A percentile compares a stretch with the other conserved stretches of the same genome.
phyloP scores from a whole-genome alignment of 2,888 invertebrate species.

The Chromoteleia sp. region DNA sequence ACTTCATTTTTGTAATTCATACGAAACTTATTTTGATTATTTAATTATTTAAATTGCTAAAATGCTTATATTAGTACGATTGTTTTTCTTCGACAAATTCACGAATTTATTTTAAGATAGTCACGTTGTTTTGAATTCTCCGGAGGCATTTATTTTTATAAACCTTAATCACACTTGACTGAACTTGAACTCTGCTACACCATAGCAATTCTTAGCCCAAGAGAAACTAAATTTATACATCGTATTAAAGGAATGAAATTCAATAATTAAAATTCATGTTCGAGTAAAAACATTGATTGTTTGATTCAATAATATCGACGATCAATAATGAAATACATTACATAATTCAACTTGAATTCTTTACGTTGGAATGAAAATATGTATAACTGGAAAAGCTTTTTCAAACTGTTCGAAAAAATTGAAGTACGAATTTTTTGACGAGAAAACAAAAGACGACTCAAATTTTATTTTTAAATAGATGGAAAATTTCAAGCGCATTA shows the following conservation, averaged over 20 bases:
- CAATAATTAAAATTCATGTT: conserved; percentile 28
- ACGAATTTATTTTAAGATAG: conserved; percentile 41
- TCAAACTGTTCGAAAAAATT: conserved; percentile 3
- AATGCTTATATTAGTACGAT: background rate
- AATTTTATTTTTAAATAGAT: background rate
- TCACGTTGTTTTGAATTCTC: conserved; percentile 55
- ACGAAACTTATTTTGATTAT: too few species aligned
- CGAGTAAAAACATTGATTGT: conserved; percentile 30
- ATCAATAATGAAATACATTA: conserved; percentile 24
- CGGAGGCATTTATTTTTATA: conserved; percentile 46
- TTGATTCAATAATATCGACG: conserved; percentile 38
- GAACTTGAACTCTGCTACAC: conserved; percentile 49
- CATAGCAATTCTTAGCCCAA: conserved; percentile 32
- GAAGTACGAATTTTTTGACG: background rate
- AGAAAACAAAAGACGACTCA: background rate
- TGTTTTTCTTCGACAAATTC: conserved; percentile 22
- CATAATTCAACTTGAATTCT: conserved; percentile 16
- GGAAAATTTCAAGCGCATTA: background rate
- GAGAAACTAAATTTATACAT: background rate
- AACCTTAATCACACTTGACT: conserved; percentile 50
- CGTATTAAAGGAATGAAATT: background rate
- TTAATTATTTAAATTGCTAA: background rate
- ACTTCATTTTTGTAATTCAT: too few species aligned
- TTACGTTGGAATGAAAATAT: conserved; percentile 18
- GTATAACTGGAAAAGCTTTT: conserved; percentile 8